Evolutionary conservation across 2,797 vertebrate species (phyloP), one percentile per base, ranked within the genome.

Genomic region (Emys orbicularis): DNA sequence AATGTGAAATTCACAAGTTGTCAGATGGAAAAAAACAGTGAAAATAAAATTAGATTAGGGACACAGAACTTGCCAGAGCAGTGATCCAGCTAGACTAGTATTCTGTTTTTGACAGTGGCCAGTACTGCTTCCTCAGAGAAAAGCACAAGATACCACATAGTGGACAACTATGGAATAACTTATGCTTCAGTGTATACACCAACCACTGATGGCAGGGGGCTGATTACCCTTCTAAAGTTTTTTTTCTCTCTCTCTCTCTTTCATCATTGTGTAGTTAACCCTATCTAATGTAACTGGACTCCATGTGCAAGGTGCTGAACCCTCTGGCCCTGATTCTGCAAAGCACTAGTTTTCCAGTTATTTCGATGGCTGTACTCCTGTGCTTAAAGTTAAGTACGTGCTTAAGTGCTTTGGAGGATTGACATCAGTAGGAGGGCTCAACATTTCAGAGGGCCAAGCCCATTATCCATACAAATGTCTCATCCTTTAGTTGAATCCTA

Each of bases 121-220:
- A 15, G 10, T 0, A 0, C 44, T 76, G 21, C 37, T 77, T 54
- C 19, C 81, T 83, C 53, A 65, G 65, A 87, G 41, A 56, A 34
- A 12, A 53, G 4, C 13, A 16, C 44, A 77, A 29, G 25, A 50
- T 2, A 31, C 18, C 19, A 5, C 6, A 1, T 0, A 0, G 0
- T 27, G 34, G 23, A 79, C 77, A 34, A 5, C 11, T 76, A 19
- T 34, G 79, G n/a, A 2, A 2, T 74, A n/a, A 54, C 5, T 12
- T 3, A 12, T 68, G 6, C 6, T 83, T 25, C 21, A 29, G 29
- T 13, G 21, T 5, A 1, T 68, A 6, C 4, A 9, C n/a, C 16
- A 68, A 21, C 18, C 12, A 10, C 15, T 81, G 44, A 5, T 12
- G 52, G 3, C 25, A n/a, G 85, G 18, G 2, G 61, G 3, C n/a